Evolutionary conservation across 1,140 invertebrate genomes (phyloP), one percentile per base, ranked within the genome.

Genomic region (Aphis craccivora): DNA sequence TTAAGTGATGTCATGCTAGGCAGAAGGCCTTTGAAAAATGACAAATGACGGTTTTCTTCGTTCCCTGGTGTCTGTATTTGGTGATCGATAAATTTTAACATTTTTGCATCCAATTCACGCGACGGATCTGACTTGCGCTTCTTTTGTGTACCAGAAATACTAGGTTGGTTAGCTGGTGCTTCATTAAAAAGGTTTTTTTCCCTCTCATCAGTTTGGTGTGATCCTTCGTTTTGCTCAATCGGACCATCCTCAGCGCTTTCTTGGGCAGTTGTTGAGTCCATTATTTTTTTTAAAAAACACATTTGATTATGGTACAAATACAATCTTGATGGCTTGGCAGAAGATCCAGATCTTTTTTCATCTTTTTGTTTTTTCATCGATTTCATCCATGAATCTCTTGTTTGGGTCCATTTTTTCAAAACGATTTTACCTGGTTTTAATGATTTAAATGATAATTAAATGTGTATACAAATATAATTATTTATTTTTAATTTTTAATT

Each of bases 21-120:
- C 45, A 94, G 45, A 76, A 94, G 76, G 20, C 94, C 92, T 94
- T 93, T 94, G 90, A 94, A 94, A 76, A 94, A 94, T 76, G 91
- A 92, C 43, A 94, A 93, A 90, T 94, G 92, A 60, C 84, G 89
- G 67, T 94, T 90, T 93, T 93, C 88, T 94, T 43, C 40, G 0
- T 86, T 43, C 25, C 25, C 4, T 45, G 40, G 23, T 14, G 8
- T 86, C 22, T 86, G 6, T 25, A 86, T 86, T 84, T 86, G 83
- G 23, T 45, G 8, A 86, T 86, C 40, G 5, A 86, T 86, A 45
- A 30, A 86, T 86, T 86, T 86, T 43, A 86, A 45, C 83, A 86
- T 86, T 86, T 45, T 86, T 43, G 83, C 83, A 86, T 86, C 23
- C 25, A 43, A 25, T 76, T 94, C 45, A 22, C 55, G 55, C 45